Conservation (phyloP, 2,888 invertebrate genomes). For the Eupithecia subfuscata region DNA sequence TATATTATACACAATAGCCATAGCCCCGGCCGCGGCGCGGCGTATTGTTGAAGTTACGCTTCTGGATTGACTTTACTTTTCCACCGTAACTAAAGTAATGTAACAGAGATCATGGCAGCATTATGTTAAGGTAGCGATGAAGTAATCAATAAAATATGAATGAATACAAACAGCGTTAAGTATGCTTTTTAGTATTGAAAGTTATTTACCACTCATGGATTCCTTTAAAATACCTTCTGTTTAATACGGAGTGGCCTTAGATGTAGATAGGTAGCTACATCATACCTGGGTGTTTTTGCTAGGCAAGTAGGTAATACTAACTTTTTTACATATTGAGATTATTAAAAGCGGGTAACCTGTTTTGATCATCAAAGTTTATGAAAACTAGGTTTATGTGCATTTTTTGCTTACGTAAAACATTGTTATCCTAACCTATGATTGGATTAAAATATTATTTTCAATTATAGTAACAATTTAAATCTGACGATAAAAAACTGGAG, state of each 20-base stretch:
- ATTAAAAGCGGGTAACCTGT: not conserved
- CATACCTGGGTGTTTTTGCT: not conserved
- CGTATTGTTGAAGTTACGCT: not conserved
- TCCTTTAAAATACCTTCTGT: not conserved
- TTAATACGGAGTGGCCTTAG: too few relatives aligned
- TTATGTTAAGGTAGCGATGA: not conserved
- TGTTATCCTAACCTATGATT: not conserved
- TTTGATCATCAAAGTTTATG: not conserved
- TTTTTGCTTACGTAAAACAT: not conserved
- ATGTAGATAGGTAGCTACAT: too few relatives aligned
- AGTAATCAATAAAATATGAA: not conserved
- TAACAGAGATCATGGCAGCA: conserved; percentile 45
- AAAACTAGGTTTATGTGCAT: not conserved
- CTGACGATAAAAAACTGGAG: not conserved
- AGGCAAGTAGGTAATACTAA: not conserved
- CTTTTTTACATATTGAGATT: not conserved
- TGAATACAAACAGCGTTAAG: not conserved
- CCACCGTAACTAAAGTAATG: conserved; percentile 54
- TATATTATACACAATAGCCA: too few relatives aligned
- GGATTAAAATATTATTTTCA: not conserved
- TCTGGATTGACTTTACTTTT: not conserved
- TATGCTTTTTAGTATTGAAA: not conserved
- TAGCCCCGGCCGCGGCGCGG: not conserved
- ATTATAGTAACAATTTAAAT: not conserved
- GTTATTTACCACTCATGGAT: not conserved